A percentile compares a stretch with the other conserved stretches of the same genome.
phyloP scores from a whole-genome alignment of 2,797 vertebrate genomes.

The Buceros bicornis region DNA sequence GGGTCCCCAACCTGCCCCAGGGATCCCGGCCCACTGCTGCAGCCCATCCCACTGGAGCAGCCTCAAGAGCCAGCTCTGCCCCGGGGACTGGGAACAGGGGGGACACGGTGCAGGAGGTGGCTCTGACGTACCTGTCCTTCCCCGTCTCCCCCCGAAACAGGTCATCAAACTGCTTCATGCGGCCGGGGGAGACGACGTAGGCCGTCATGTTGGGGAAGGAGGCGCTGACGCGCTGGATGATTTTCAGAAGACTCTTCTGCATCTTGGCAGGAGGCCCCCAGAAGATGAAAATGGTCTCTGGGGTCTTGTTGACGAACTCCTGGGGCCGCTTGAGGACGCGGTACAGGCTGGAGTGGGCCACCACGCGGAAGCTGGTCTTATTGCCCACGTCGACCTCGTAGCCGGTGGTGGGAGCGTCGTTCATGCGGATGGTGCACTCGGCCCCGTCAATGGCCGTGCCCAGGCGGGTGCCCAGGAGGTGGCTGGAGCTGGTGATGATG shows the following conservation, averaged over 20 bases:
- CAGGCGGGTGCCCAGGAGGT: slow-evolving; percentile 88
- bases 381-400: slow-evolving; percentile 90
- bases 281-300: slow-evolving; percentile 88
- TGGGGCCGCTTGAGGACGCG: slow-evolving; percentile 88
- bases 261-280: slow-evolving; percentile 95
- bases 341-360: slow-evolving; percentile 96
- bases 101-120: neutral
- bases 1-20: rapidly evolving
- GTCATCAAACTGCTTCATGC: slow-evolving; percentile 92
- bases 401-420: slow-evolving; percentile 91
- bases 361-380: slow-evolving; percentile 91
- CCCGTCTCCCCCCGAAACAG: slow-evolving; percentile 94
- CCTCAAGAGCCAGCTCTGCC: neutral
- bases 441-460: slow-evolving; percentile 87
- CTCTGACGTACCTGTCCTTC: slow-evolving; percentile 87
- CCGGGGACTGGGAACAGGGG: neutral
- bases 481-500: slow-evolving; percentile 95
- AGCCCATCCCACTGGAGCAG: neutral
- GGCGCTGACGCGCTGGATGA: slow-evolving; percentile 90
- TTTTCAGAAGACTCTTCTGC: slow-evolving; percentile 86
- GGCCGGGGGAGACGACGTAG: slow-evolving; percentile 86
- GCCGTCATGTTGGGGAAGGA: slow-evolving; percentile 88
- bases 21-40: neutral
- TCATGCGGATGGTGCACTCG: slow-evolving; percentile 97
- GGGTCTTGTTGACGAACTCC: slow-evolving; percentile 89